A percentile compares a stretch with the other conserved stretches of the same genome.
These are phyloP conservation scores for Odontomyia ornata DNA, from an alignment of 2,888 invertebrate genomes.

Conservation along the genomic window DNA sequence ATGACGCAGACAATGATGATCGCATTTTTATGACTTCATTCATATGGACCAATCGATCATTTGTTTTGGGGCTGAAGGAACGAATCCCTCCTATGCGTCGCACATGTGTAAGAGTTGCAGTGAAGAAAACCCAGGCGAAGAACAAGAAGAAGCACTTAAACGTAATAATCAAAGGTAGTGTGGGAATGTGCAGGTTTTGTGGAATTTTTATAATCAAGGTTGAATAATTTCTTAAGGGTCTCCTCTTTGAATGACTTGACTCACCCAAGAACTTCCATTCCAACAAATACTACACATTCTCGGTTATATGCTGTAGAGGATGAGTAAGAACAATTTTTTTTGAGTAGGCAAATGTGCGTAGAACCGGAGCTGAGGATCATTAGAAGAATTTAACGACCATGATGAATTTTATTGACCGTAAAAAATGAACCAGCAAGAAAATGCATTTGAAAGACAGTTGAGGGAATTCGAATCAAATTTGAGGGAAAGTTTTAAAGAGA, in stretches of 20 bases:
- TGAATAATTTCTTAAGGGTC: conserved; percentile 20
- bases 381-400: conserved; percentile 38
- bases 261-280: background rate
- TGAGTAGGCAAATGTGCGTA: background rate
- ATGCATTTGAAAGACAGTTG: background rate
- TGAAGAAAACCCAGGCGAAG: background rate
- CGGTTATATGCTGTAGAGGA: background rate
- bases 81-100: background rate
- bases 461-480: background rate
- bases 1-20: conserved; percentile 35
- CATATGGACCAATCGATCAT: conserved; percentile 35
- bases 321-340: conserved; percentile 8
- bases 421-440: conserved; percentile 11
- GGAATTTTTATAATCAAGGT: conserved; percentile 20
- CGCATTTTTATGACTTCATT: conserved; percentile 37
- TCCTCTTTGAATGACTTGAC: background rate
- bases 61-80: background rate
- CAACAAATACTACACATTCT: too few relatives aligned
- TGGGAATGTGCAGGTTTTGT: conserved; percentile 11
- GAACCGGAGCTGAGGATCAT: conserved; percentile 35
- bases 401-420: conserved; percentile 38
- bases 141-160: background rate
- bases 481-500: too few relatives aligned
- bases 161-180: background rate
- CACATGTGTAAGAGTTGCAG: background rate